Base-by-base conservation (phyloP, 2,888 invertebrate species). In the Bhutanitis thaidina region DNA sequence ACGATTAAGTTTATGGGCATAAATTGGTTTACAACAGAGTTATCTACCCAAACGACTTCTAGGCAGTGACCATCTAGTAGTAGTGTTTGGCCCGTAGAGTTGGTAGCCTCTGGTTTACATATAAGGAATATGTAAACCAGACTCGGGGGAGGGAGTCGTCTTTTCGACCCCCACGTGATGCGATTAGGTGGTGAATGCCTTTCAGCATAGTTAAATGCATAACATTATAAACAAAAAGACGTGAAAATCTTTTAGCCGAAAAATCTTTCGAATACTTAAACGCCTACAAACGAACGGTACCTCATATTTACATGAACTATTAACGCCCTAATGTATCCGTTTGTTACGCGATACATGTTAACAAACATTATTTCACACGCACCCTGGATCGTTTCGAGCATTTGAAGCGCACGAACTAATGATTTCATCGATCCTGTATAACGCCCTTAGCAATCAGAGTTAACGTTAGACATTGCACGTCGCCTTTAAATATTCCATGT, bases 321-420 rank as follows among this genome's bases (percentile, higher is more conserved):
- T 37, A 37, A 36, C 37, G 12, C 20, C 34, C 34, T 20, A 20
- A 38, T 38, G 30, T 48, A 27, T n/a, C 7, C 34, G 27, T 16
- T 39, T 13, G 34, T 40, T 25, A 40, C 34, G 15, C n/a, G 47
- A 34, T 35, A 35, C 39, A 13, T 25, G 47, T 34, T 40, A 40
- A 40, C 47, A 37, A n/a, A n/a, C n/a, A n/a, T n/a, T n/a, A 34
- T 40, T 40, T 41, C 32, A 48, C 40, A 27, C 47, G 39, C 48
- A 16, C 32, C 29, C 14, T 5, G 38, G 30, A 38, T 46, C 8
- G 40, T 34, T 15, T 14, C 10, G 15, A 27, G 35, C 41, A 48
- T 40, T 35, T 41, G 40, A 35, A 48, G 15, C 3, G 15, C 25
- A 7, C 20, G 1, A 14, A 14, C 27, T 29, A 40, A 35, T 35